Evolutionary conservation across 2,797 vertebrate genomes (phyloP).

Genomic region (Callimico goeldii): DNA sequence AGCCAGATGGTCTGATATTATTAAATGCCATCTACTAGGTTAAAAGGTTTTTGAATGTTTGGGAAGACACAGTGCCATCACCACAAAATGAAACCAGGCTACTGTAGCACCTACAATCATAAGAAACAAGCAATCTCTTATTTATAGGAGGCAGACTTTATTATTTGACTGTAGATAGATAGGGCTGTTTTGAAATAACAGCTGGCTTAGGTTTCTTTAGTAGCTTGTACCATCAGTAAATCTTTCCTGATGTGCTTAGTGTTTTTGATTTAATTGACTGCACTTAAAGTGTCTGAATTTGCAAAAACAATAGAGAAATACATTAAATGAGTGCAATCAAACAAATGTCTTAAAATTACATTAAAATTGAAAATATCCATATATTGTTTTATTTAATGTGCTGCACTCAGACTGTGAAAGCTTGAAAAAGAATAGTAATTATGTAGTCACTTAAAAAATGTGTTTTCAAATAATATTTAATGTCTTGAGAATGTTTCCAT

Average conservation of each 20-base stretch:
- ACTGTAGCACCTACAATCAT: not conserved
- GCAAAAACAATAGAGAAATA: conserved; percentile 4
- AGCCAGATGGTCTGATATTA: not conserved
- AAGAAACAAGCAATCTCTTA: not conserved
- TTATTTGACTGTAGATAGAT: not conserved
- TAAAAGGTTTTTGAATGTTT: not conserved
- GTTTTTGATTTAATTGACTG: conserved; percentile 52
- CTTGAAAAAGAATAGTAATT: conserved; percentile 31
- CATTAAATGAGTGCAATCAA: conserved; percentile 9
- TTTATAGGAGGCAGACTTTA: not conserved
- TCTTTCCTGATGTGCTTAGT: not conserved
- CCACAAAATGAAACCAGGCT: not conserved
- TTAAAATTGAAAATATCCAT: not conserved
- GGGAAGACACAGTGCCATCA: not conserved
- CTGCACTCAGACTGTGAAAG: not conserved
- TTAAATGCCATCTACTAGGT: not conserved
- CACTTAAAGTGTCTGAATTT: conserved; percentile 48
- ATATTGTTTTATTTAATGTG: conserved; percentile 10
- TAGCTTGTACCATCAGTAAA: not conserved
- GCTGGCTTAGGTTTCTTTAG: not conserved
- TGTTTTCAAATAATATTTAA: not conserved
- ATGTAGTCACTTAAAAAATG: conserved; percentile 11
- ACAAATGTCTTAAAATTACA: conserved; percentile 23
- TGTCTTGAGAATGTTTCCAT: not conserved
- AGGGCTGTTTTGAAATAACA: not conserved